phyloP scores from a whole-genome alignment of 1,140 invertebrate genomes.

The Diprion similis region DNA sequence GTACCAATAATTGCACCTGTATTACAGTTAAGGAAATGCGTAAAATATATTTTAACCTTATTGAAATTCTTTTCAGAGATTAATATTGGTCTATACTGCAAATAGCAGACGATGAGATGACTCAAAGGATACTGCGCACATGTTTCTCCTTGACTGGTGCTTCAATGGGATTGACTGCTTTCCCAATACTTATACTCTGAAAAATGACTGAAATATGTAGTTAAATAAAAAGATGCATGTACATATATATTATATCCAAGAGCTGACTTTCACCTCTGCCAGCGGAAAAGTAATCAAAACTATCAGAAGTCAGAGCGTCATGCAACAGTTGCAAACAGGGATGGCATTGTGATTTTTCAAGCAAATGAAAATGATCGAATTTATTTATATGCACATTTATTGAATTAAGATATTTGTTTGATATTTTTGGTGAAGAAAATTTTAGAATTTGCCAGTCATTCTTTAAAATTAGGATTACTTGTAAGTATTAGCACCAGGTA shows the following conservation, averaged over 20 bases:
- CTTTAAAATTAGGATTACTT: too few species aligned
- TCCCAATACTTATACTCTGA: conserved; percentile 83
- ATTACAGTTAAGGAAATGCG: conserved; percentile 40
- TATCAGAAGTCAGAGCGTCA: too few species aligned
- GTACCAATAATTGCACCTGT: conserved; percentile 91
- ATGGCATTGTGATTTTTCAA: too few species aligned
- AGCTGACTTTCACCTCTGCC: too few species aligned
- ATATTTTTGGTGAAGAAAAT: too few species aligned
- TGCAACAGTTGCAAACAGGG: too few species aligned
- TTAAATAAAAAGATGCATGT: conserved; percentile 30
- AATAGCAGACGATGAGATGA: background rate
- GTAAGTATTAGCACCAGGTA: background rate
- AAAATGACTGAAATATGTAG: conserved; percentile 39
- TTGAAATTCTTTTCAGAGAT: background rate
- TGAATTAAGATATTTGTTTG: background rate
- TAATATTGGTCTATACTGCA: background rate
- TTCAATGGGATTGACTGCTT: conserved; percentile 89
- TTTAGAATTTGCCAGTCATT: too few species aligned
- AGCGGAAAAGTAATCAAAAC: too few species aligned
- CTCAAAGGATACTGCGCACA: conserved; percentile 82
- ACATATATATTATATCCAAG: conserved; percentile 16
- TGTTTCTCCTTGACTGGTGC: conserved; percentile 96
- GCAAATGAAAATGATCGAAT: conserved; percentile 3
- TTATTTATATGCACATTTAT: conserved; percentile 9
- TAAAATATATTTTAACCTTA: background rate